phyloP scores from a whole-genome alignment of 2,888 invertebrate species.

The Polylopha cassiicola region DNA sequence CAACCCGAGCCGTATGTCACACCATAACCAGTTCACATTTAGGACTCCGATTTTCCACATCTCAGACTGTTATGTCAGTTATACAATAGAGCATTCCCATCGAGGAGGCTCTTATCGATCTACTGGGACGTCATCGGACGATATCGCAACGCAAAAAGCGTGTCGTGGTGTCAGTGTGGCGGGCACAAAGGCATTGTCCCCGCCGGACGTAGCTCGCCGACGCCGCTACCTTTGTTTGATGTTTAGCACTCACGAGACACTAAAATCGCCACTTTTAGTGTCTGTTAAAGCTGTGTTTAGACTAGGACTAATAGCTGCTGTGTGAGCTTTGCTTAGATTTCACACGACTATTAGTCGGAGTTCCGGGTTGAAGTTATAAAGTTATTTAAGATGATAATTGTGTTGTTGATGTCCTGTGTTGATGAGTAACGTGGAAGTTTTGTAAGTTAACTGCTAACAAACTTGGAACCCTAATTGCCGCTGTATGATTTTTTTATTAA shows the following conservation, averaged over 20 bases:
- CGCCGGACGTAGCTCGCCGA: constrained; percentile 70
- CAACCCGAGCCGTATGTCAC: constrained; percentile 39
- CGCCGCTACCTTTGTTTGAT: constrained; percentile 67
- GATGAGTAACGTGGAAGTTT: too few species aligned
- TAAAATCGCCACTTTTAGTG: constrained; percentile 68
- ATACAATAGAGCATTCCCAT: constrained; percentile 72
- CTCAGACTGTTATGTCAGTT: constrained; percentile 70
- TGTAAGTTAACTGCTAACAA: too few species aligned
- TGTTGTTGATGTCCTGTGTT: too few species aligned
- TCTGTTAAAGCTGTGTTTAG: constrained; percentile 40
- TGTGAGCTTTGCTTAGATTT: too few species aligned
- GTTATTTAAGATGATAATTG: too few species aligned
- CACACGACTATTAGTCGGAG: constrained; percentile 23
- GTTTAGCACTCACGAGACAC: constrained; percentile 62
- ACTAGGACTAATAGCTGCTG: constrained; percentile 33
- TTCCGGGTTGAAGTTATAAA: constrained; percentile 26
- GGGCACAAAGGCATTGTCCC: constrained; percentile 71
- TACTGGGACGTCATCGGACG: constrained; percentile 74
- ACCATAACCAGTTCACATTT: too few species aligned
- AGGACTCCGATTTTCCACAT: constrained; percentile 70
- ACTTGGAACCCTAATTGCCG: too few species aligned
- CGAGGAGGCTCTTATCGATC: constrained; percentile 75
- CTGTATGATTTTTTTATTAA: too few species aligned
- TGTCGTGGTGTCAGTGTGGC: constrained; percentile 60
- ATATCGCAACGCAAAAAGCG: constrained; percentile 74